Evolutionary conservation across 2,888 invertebrate species (phyloP).

Genomic region (Drosophila mayaguana): DNA sequence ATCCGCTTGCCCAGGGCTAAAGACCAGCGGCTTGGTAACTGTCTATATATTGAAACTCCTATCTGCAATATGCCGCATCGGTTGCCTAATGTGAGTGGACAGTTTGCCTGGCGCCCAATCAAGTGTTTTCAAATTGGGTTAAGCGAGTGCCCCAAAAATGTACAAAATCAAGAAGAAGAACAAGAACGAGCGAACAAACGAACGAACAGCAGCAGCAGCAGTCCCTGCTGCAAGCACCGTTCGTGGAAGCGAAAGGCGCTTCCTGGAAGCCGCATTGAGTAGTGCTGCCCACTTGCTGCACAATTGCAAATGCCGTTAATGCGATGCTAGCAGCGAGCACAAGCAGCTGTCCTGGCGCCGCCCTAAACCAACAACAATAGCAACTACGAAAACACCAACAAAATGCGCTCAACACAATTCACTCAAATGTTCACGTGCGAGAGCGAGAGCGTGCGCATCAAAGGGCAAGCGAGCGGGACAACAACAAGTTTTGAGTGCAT

Average conservation of each 20-base stretch:
- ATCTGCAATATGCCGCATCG: constrained; percentile 18
- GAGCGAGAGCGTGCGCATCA: constrained; percentile 30
- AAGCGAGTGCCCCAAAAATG: constrained; percentile 37
- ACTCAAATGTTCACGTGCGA: constrained; percentile 33
- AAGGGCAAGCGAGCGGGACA: constrained; percentile 53
- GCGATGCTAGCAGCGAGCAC: constrained; percentile 27
- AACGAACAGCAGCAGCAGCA: neutral
- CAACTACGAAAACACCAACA: constrained; percentile 1
- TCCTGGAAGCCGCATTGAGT: constrained; percentile 70
- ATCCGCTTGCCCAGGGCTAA: constrained; percentile 53
- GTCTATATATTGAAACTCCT: constrained; percentile 66
- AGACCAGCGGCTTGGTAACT: constrained; percentile 79
- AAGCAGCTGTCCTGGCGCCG: constrained; percentile 58
- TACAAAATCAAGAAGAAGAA: constrained; percentile 1
- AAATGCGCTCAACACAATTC: constrained; percentile 62
- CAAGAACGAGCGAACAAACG: neutral
- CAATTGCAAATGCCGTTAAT: constrained; percentile 63
- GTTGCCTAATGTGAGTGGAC: constrained; percentile 70
- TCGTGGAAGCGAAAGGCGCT: constrained; percentile 67
- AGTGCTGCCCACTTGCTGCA: constrained; percentile 69
- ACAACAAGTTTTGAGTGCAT: constrained; percentile 48
- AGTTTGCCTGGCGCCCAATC: constrained; percentile 83
- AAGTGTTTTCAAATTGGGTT: constrained; percentile 81
- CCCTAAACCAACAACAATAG: constrained; percentile 42
- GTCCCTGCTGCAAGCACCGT: constrained; percentile 40